Percentiles rank a stretch among this genome's conserved stretches.
These are phyloP conservation scores for Epistrophe eligans DNA, from an alignment of 2,888 invertebrate genomes.

Conservation along the genomic window DNA sequence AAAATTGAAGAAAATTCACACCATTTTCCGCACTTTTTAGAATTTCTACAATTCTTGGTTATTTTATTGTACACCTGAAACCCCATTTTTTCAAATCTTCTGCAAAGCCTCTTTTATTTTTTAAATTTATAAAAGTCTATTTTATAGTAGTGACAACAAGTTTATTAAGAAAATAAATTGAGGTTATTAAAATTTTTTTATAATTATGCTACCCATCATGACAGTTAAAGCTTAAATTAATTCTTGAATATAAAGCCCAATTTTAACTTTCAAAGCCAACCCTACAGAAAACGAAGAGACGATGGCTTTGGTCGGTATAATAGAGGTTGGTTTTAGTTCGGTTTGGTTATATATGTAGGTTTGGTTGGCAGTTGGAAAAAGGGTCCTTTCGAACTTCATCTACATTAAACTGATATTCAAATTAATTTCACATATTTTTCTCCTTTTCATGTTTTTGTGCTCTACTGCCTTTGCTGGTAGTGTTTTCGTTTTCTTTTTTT, in stretches of 20 bases:
- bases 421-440: constrained; percentile 66
- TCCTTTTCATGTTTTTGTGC: constrained; percentile 33
- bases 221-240: constrained; percentile 37
- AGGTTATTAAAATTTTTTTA: constrained; percentile 45
- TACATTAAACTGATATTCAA: constrained; percentile 74
- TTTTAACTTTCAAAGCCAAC: constrained; percentile 57
- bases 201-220: constrained; percentile 36
- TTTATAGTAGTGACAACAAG: constrained; percentile 25
- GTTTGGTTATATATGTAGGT: background rate
- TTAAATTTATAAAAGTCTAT: background rate
- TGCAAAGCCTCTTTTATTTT: background rate
- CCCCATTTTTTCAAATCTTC: background rate
- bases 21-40: background rate
- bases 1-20: background rate
- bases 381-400: constrained; percentile 58
- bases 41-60: background rate
- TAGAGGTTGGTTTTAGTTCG: constrained; percentile 10
- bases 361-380: background rate
- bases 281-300: constrained; percentile 4
- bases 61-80: background rate
- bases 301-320: background rate
- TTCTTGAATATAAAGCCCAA: constrained; percentile 51
- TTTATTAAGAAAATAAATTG: constrained; percentile 27
- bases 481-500: constrained; percentile 8
- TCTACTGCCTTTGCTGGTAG: background rate